These are phyloP conservation scores for Eurystomus glaucurus DNA, from an alignment of 2,797 vertebrate genomes.

Conservation along the genomic window DNA sequence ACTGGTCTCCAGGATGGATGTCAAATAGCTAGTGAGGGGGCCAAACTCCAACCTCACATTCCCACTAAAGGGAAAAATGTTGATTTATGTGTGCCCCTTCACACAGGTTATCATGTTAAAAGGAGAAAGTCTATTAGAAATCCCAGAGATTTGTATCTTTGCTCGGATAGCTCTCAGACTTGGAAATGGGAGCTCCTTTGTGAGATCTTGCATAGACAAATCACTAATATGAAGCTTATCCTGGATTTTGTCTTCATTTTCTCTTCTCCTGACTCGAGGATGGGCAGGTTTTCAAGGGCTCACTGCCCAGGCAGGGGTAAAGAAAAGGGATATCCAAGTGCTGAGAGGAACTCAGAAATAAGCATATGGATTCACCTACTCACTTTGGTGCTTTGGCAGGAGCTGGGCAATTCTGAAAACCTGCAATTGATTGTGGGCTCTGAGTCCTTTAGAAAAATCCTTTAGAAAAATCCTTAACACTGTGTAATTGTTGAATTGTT, in stretches of 20 bases:
- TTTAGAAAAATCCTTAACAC: neutral
- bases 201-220: neutral
- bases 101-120: neutral
- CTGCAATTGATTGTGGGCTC: neutral
- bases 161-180: neutral
- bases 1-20: neutral
- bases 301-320: neutral
- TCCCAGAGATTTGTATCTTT: neutral
- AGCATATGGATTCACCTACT: neutral
- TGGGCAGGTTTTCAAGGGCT: neutral
- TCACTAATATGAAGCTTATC: neutral
- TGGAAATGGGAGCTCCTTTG: neutral
- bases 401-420: neutral
- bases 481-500: neutral
- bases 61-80: neutral
- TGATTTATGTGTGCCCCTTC: neutral
- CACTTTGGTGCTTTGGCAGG: neutral
- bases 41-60: neutral
- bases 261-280: neutral
- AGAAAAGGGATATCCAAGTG: neutral
- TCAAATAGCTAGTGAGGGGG: neutral
- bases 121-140: neutral
- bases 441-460: neutral
- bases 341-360: neutral
- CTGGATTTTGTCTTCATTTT: neutral